Percentiles rank a stretch among this genome's conserved stretches.
phyloP scores from a whole-genome alignment of 2,113 vertebrate genomes.

The Forbesichthys agassizii region DNA sequence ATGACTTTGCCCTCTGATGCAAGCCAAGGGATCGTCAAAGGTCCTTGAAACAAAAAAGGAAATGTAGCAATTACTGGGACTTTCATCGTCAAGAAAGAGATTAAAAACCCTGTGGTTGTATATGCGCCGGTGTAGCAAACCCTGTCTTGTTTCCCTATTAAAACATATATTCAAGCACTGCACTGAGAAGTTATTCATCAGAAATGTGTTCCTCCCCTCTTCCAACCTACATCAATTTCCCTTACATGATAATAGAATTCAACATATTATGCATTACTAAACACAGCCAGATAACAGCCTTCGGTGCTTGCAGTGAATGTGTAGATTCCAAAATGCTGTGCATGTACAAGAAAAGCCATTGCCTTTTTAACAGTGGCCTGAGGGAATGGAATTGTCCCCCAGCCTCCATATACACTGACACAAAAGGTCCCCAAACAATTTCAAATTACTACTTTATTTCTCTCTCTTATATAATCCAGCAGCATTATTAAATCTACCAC shows the following conservation, averaged over 20 bases:
- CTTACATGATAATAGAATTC: constrained; percentile 69
- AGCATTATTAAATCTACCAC: constrained; percentile 78
- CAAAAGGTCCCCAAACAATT: constrained; percentile 80
- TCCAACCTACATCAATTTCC: constrained; percentile 48
- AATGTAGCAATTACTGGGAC: constrained; percentile 80
- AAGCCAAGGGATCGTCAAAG: constrained; percentile 80
- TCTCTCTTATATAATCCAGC: constrained; percentile 80
- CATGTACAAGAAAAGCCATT: constrained; percentile 75
- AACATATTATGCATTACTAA: constrained; percentile 78
- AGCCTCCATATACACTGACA: constrained; percentile 78
- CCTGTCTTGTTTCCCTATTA: constrained; percentile 64
- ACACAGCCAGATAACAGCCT: constrained; percentile 71
- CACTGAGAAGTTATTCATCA: constrained; percentile 55
- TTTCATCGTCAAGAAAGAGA: constrained; percentile 77
- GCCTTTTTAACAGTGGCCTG: constrained; percentile 78
- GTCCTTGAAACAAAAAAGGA: constrained; percentile 81
- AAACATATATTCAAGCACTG: constrained; percentile 67
- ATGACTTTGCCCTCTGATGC: constrained; percentile 81
- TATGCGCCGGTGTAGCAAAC: constrained; percentile 66
- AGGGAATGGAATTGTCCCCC: constrained; percentile 76
- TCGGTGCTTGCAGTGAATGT: constrained; percentile 72
- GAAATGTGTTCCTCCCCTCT: constrained; percentile 57
- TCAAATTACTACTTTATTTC: constrained; percentile 80
- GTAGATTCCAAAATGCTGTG: constrained; percentile 76
- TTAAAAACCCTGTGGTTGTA: constrained; percentile 75